Evolutionary conservation across 1,140 invertebrate genomes (phyloP), one percentile per base, ranked within the genome.

Genomic region (Arctopsyche grandis): DNA sequence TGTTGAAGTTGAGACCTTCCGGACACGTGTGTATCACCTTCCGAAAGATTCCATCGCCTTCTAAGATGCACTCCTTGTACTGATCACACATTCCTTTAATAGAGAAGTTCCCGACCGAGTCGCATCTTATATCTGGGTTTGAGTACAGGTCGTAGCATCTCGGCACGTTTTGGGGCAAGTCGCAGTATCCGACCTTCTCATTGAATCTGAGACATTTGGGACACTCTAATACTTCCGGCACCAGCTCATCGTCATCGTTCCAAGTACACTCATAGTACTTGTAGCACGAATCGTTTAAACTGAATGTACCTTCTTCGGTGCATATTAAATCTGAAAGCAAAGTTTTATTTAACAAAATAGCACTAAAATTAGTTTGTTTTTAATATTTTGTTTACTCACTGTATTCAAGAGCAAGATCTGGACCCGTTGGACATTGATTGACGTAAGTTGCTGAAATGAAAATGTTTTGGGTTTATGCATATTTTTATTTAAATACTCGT

Each of bases 141-240:
- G 56, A 29, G 14, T 48, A 56, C 5, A 76, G 22, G n/a, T 60
- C 56, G 21, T 44, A 56, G 44, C 78, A 79, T 76, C 73, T 75
- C 12, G 78, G 78, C 10, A 79, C 78, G 56, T 79, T 77, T 66
- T 73, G 75, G 1, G 79, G 79, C 19, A 77, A 38, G 48, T 80
- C 79, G 63, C 79, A 80, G 73, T 60, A 77, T 0, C 79, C 79
- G 5, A 73, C 16, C 46, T 77, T 66, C 44, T 80, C 75, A 74
- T 80, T 80, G 43, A 80, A 80, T 60, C 79, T n/a, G 38, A 80
- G 75, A 63, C 79, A 80, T 73, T 77, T 77, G 14, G 79, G 79
- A 58, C 79, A 80, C 56, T 77, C 75, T 21, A 77, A 10, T 38
- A 80, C 60, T 29, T 48, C 21, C 0, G 75, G 46, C 9, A 58